These are phyloP conservation scores for Ceratosolen solmsi DNA, from an alignment of 1,140 invertebrate genomes.

Conservation along the genomic window DNA sequence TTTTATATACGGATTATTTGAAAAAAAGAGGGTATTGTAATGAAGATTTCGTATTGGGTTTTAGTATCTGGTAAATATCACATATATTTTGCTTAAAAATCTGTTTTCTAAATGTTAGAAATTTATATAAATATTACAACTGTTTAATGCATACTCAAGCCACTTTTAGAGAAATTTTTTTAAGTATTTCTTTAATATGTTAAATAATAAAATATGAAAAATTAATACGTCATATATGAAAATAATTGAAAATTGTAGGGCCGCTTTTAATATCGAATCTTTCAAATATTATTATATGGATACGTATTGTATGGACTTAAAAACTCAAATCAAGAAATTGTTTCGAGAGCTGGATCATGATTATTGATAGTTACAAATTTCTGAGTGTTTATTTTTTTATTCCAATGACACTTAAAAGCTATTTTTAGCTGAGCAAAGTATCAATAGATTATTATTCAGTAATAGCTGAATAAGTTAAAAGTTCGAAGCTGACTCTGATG, in stretches of 20 bases:
- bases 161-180: too few species aligned
- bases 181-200: background rate
- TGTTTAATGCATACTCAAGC: too few species aligned
- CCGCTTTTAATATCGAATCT: background rate
- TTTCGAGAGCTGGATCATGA: background rate
- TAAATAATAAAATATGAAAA: background rate
- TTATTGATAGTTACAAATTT: background rate
- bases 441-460: background rate
- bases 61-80: too few species aligned
- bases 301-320: background rate
- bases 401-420: background rate
- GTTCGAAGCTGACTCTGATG: background rate
- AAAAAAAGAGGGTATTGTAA: too few species aligned
- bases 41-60: too few species aligned
- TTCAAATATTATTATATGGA: background rate
- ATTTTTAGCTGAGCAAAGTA: background rate
- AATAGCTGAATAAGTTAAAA: slow-evolving; percentile 7
- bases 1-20: too few species aligned
- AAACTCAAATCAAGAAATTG: background rate
- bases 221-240: background rate
- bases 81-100: background rate
- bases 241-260: background rate
- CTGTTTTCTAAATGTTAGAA: background rate
- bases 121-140: too few species aligned
- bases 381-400: background rate